Evolutionary conservation across 2,888 invertebrate genomes (phyloP).

Genomic region (Drosophila histrio): DNA sequence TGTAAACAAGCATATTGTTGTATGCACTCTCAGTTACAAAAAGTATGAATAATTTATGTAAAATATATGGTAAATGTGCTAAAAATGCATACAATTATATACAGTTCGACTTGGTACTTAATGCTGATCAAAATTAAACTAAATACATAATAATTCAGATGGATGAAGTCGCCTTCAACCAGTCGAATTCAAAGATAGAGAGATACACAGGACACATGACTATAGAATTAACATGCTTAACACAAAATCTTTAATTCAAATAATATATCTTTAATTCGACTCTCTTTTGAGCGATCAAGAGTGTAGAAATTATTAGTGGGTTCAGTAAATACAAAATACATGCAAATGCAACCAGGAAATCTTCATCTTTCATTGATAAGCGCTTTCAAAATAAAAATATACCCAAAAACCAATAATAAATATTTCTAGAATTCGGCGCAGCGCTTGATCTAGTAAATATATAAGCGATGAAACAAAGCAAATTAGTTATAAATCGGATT

Average conservation of each 20-base stretch:
- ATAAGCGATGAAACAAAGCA: slow-evolving; percentile 10
- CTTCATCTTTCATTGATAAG: neutral
- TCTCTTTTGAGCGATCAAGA: neutral
- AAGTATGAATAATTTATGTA: no score
- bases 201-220: neutral
- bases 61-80: no score
- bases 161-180: neutral
- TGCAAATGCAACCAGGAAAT: slow-evolving; percentile 1
- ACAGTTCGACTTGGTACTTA: no score
- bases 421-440: neutral
- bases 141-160: neutral
- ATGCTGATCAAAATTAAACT: neutral
- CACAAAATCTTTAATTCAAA: slow-evolving; percentile 4
- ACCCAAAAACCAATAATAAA: neutral
- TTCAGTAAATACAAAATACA: slow-evolving; percentile 1
- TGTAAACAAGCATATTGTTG: no score
- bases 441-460: slow-evolving; percentile 14
- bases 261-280: no score
- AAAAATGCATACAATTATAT: no score
- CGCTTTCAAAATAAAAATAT: neutral
- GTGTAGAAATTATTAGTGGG: neutral
- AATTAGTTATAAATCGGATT: slow-evolving; percentile 23
- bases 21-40: no score
- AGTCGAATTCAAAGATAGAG: neutral
- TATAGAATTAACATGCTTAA: neutral